These are phyloP conservation scores for Chaitophorus viminalis DNA, from an alignment of 2,888 invertebrate species.

Conservation along the genomic window DNA sequence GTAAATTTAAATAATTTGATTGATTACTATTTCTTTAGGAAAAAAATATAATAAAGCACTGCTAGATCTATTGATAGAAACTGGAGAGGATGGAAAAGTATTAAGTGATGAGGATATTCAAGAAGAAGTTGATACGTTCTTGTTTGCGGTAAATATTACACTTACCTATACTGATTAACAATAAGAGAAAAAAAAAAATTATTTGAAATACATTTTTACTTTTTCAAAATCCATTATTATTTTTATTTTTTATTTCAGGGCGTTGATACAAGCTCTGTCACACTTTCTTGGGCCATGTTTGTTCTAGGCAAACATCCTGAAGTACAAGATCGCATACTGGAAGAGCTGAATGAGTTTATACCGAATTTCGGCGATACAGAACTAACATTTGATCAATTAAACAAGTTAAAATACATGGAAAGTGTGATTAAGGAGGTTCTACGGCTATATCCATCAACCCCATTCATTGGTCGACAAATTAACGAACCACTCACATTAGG, in stretches of 20 bases:
- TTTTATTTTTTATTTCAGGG: conserved; percentile 63
- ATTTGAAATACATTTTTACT: no score
- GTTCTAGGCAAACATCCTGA: conserved; percentile 64
- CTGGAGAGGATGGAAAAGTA: conserved; percentile 62
- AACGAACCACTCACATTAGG: conserved; percentile 65
- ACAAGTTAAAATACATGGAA: conserved; percentile 66
- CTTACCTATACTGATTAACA: neutral
- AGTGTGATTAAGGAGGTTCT: conserved; percentile 66
- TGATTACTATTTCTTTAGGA: neutral
- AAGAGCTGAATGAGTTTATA: conserved; percentile 64
- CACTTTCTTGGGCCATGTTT: conserved; percentile 64
- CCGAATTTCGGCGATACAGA: conserved; percentile 64
- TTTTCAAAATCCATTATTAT: neutral
- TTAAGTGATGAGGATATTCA: conserved; percentile 64
- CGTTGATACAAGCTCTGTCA: conserved; percentile 65
- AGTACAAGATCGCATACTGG: conserved; percentile 63
- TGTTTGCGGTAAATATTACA: conserved; percentile 65
- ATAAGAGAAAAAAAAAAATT: no score
- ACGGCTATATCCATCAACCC: conserved; percentile 66
- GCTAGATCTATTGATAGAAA: conserved; percentile 63
- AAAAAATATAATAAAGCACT: conserved; percentile 60
- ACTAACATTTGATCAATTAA: conserved; percentile 64
- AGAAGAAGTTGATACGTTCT: conserved; percentile 66
- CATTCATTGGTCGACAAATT: conserved; percentile 66
- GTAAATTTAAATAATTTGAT: neutral